Base-by-base conservation (phyloP, 1,140 invertebrate species). In the Sarcophaga bullata region DNA sequence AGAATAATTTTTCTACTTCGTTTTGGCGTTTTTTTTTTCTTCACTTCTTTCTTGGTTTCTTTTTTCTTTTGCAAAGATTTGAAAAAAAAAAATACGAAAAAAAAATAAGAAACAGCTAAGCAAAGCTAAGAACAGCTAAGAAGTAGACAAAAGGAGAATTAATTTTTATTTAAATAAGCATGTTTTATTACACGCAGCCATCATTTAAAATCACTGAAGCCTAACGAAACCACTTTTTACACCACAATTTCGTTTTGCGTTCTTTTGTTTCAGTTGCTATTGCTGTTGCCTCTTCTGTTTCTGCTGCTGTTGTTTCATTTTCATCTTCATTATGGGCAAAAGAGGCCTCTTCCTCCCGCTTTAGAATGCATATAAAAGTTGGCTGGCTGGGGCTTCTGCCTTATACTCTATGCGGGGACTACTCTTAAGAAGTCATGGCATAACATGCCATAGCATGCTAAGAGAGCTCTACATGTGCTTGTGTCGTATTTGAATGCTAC, bases 131-230 rank as follows among this genome's bases (percentile, higher is more conserved):
- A 68, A 68, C n/a, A 68, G n/a, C 17, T 68, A 68, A 68, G 62
- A 19, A 68, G 17, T 37, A 37, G 58, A 76, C 48, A 52, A 78
- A 78, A 78, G 6, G 46, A n/a, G 17, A 78, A 78, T 78, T 78
- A 78, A 78, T 78, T 78, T 78, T 25, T 78, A 78, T 78, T 78
- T 78, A 78, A 78, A 78, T 78, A 78, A 78, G 48, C 75, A 78
- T 78, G 75, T 78, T 78, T 78, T 78, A 78, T 78, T 78, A 52
- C 75, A 78, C 75, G 75, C 75, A 78, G 75, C 75, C 75, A 78
- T 78, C 75, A 78, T 78, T 78, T 78, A 78, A 78, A 78, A 78
- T 78, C 75, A 78, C 75, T 78, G 75, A 78, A 52, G 75, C 49
- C 15, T 52, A 78, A 78, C 75, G 75, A 78, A 78, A 50, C 49